Evolutionary conservation across 2,797 vertebrate species (phyloP).

Genomic region (Ceryle rudis): DNA sequence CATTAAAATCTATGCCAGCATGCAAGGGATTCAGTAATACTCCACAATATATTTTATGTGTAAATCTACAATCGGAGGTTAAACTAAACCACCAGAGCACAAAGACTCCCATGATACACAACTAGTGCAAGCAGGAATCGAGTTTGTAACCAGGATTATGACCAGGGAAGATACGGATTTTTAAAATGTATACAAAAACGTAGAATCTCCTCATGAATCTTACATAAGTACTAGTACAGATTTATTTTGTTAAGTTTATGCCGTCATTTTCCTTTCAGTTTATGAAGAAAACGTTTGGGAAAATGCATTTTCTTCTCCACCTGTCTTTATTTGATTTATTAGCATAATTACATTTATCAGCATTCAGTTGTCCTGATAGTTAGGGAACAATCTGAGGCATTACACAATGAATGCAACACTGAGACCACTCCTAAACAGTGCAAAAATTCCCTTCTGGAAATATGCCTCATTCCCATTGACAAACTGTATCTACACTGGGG

Average conservation of each 20-base stretch:
- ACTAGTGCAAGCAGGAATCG: not conserved
- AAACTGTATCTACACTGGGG: not conserved
- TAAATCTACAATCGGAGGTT: not conserved
- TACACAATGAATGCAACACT: not conserved
- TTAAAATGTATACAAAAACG: not conserved
- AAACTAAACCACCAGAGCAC: not conserved
- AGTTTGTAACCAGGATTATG: not conserved
- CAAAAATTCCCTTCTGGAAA: not conserved
- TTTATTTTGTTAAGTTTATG: not conserved
- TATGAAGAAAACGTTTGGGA: not conserved
- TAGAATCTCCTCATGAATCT: not conserved
- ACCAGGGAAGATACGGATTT: not conserved
- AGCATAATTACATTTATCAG: not conserved
- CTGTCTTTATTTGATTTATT: not conserved
- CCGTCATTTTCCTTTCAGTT: not conserved
- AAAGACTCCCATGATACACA: not conserved
- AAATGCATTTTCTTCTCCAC: not conserved
- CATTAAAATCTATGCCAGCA: conserved; percentile 15
- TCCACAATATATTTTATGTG: not conserved
- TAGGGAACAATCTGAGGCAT: not conserved
- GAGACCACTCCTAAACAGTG: not conserved
- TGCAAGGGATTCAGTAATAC: not conserved
- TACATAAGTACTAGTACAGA: not conserved
- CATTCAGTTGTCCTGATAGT: not conserved
- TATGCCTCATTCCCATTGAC: not conserved